Evolutionary conservation across 1,140 invertebrate species (phyloP).

Genomic region (Bombus confusus): DNA sequence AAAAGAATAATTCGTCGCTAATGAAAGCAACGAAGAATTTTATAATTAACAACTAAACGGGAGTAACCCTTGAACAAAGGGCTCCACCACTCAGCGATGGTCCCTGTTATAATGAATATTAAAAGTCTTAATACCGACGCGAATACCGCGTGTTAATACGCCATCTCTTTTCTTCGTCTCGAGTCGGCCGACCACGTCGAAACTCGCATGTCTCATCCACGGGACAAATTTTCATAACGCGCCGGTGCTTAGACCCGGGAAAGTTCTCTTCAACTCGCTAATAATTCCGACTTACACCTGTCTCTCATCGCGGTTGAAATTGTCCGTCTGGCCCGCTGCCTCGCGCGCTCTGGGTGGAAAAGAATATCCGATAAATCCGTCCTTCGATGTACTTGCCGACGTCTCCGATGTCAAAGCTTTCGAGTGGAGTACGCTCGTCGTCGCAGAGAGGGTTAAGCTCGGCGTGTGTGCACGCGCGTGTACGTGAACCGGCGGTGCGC

Average conservation of each 20-base stretch:
- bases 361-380: slow-evolving; percentile 64
- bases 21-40: slow-evolving; percentile 43
- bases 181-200: not conserved
- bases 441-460: slow-evolving; percentile 37
- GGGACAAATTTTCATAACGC: slow-evolving; percentile 8
- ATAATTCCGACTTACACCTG: slow-evolving; percentile 5
- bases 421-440: slow-evolving; percentile 48
- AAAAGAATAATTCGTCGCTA: slow-evolving; percentile 7
- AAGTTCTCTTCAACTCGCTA: slow-evolving; percentile 5
- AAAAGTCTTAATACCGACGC: not conserved
- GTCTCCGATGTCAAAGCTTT: slow-evolving; percentile 64
- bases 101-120: slow-evolving; percentile 13
- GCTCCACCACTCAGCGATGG: not conserved
- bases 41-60: slow-evolving; percentile 20
- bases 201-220: not conserved
- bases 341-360: not conserved
- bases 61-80: slow-evolving; percentile 11
- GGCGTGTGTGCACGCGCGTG: slow-evolving; percentile 19
- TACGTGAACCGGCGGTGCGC: slow-evolving; percentile 1
- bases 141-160: not conserved
- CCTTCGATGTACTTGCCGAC: slow-evolving; percentile 54
- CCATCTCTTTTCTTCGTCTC: not conserved
- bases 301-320: slow-evolving; percentile 20
- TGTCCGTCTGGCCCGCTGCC: slow-evolving; percentile 6
- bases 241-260: not conserved